These are phyloP conservation scores for Clarias platycephalus DNA, from an alignment of 2,797 vertebrate species.

Conservation along the genomic window DNA sequence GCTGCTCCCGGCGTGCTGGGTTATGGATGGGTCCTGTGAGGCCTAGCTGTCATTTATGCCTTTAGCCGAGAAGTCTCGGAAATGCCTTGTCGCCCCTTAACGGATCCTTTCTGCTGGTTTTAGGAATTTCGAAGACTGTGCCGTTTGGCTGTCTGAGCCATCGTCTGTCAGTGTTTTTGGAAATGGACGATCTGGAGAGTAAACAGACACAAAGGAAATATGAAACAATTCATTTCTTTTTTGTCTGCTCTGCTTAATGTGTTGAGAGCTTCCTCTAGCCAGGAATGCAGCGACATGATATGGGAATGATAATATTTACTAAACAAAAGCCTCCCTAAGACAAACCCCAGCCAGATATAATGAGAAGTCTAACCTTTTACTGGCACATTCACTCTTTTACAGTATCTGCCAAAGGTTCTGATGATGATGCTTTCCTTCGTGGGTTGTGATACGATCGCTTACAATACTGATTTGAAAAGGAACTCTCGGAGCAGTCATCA, in stretches of 20 bases:
- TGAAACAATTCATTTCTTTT: conserved; percentile 51
- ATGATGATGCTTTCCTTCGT: conserved; percentile 26
- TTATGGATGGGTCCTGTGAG: conserved; percentile 48
- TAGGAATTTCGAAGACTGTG: conserved; percentile 47
- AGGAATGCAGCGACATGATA: conserved; percentile 46
- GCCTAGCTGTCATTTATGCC: conserved; percentile 48
- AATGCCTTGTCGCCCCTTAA: conserved; percentile 46
- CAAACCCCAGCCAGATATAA: conserved; percentile 41
- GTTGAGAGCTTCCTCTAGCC: conserved; percentile 46
- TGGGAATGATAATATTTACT: conserved; percentile 59
- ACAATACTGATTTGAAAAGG: conserved; percentile 10
- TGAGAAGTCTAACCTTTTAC: conserved; percentile 20
- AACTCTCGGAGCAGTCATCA: conserved; percentile 29
- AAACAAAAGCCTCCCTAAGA: conserved; percentile 52
- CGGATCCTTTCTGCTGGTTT: conserved; percentile 36
- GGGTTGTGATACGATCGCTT: conserved; percentile 23
- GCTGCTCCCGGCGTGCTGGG: conserved; percentile 23
- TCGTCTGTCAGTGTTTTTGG: conserved; percentile 37
- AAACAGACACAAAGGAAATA: conserved; percentile 48
- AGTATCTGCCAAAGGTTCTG: conserved; percentile 22
- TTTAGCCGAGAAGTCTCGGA: conserved; percentile 44
- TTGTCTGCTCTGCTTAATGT: conserved; percentile 52
- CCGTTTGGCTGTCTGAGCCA: conserved; percentile 19
- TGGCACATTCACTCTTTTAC: conserved; percentile 23
- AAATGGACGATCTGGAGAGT: conserved; percentile 54